Base-by-base conservation (phyloP, 92 coral and sea anemone species). In the Virgularia gustaviana region DNA sequence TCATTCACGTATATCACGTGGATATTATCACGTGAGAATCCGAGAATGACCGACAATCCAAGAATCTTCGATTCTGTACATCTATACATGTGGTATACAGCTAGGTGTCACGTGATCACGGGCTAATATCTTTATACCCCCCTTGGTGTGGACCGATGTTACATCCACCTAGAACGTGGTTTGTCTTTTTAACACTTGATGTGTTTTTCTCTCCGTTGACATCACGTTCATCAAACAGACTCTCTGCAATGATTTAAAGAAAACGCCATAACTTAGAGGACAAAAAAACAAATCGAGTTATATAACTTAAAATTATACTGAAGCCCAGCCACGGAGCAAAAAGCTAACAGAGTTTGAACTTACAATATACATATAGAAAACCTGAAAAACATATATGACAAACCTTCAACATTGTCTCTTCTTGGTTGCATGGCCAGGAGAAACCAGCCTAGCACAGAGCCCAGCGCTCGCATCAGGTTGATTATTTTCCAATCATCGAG, bases 391-490 rank as follows among this genome's bases (percentile, higher is more conserved):
- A n/a, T n/a, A n/a, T n/a, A n/a, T n/a, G n/a, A n/a, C n/a, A n/a
- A n/a, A 89, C 98, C 85, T 32, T 89, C 94, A 16, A 90, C 87
- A 73, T 75, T 81, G 81, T 92, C 96, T 67, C 85, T 87, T 24
- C 88, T 79, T 20, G 98, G 96, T 57, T 87, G 96, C 15, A 81
- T 56, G 4, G 96, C 85, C 19, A 92, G 88, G 18, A 92, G 57
- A 5, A 89, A 81, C 98, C 98, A 92, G 28, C 98, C 98, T 43
- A 89, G 68, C 49, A 88, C 81, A 19, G 98, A 95, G 29, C 98
- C 98, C 44, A 92, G 58, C n/a, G 85, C 98, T 2, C 98, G 88
- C 98, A 92, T 92, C 19, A 92, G 82, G 71, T 92, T 92, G 20
- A 92, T 90, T 19, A 92, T 90, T 61, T 88, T 79, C 98, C 98